These are phyloP conservation scores for Heliocidaris erythrogramma DNA, from an alignment of 35 echinoderm and acorn worm genomes.

Conservation along the genomic window DNA sequence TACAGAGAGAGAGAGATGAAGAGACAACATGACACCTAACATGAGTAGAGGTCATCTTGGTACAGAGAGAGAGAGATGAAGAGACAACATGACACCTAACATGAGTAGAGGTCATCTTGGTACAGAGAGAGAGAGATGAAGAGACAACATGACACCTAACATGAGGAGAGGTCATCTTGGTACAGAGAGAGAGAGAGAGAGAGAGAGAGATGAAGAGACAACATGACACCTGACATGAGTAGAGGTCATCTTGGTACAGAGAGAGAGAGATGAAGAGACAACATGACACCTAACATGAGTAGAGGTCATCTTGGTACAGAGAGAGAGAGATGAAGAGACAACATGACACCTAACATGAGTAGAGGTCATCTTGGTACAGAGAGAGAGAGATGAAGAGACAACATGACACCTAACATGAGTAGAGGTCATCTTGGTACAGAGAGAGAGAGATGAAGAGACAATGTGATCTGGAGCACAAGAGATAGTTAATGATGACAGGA, in stretches of 20 bases:
- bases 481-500: slow-evolving; percentile 7
- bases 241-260: background rate
- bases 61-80: background rate
- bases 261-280: background rate
- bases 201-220: background rate
- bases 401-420: too few species aligned
- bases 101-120: too few species aligned
- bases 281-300: background rate
- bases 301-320: background rate
- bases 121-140: background rate
- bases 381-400: background rate
- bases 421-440: background rate
- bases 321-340: background rate
- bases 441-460: background rate
- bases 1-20: background rate
- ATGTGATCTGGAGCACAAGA: background rate
- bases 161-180: too few species aligned
- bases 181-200: too few species aligned
- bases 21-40: background rate
- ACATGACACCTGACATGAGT: background rate
- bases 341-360: background rate
- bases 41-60: too few species aligned
- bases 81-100: background rate
- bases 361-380: background rate
- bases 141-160: background rate